phyloP scores from a whole-genome alignment of 2,113 vertebrate species.

The Thalassoma bifasciatum region DNA sequence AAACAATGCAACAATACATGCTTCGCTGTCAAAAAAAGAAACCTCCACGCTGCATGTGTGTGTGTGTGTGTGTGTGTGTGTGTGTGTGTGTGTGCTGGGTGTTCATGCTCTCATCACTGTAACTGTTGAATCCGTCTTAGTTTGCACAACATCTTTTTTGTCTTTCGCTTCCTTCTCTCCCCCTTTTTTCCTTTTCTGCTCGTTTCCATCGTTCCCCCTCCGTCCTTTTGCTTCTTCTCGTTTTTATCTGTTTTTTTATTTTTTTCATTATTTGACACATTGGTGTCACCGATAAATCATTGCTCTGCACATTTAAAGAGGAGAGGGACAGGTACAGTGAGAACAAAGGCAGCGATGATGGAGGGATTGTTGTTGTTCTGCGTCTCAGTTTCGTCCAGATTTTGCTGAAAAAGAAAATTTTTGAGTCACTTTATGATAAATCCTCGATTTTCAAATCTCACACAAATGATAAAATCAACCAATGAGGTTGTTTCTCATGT shows the following conservation, averaged over 20 bases:
- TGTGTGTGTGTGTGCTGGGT: conserved; percentile 44
- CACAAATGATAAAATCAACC: too few species aligned
- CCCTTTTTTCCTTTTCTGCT: conserved; percentile 13
- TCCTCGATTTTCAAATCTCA: too few species aligned
- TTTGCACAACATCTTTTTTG: conserved; percentile 37
- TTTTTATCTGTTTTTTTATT: neutral
- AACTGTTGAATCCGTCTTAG: conserved; percentile 47
- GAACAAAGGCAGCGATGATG: neutral
- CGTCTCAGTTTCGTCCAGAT: conserved; percentile 1
- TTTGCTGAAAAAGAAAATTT: neutral
- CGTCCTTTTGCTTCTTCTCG: neutral
- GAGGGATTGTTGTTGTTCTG: neutral
- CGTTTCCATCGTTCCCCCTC: conserved; percentile 10
- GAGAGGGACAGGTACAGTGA: conserved; percentile 5
- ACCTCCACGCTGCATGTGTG: conserved; percentile 38
- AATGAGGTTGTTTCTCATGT: too few species aligned
- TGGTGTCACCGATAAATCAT: conserved; percentile 73
- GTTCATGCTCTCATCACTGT: conserved; percentile 30
- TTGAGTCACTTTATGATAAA: too few species aligned
- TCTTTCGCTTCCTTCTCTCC: conserved; percentile 16
- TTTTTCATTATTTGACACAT: conserved; percentile 55
- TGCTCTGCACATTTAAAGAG: conserved; percentile 20
- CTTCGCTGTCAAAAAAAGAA: conserved; percentile 66
- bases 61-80: conserved; percentile 53
- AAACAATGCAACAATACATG: conserved; percentile 76